Conservation (phyloP, 2,113 vertebrate species). For the Amazona guildingii region DNA sequence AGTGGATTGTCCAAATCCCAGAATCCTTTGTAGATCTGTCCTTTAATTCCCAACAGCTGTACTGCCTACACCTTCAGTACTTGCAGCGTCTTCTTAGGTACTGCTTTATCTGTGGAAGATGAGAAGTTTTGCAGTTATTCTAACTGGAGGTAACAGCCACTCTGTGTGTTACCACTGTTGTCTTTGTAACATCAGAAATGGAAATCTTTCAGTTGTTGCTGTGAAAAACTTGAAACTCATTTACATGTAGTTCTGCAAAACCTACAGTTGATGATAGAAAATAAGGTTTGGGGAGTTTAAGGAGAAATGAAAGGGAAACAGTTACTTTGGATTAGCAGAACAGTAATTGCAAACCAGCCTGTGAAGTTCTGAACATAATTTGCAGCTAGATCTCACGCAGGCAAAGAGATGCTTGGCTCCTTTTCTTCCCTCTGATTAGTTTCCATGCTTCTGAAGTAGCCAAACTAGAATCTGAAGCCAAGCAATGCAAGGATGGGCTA, state of each 20-base stretch:
- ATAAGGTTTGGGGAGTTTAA: not conserved
- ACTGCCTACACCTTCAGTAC: not conserved
- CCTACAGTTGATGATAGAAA: not conserved
- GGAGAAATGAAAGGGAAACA: not conserved
- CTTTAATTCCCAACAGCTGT: not conserved
- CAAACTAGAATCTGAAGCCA: not conserved
- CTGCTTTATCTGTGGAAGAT: not conserved
- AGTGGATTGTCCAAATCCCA: not conserved
- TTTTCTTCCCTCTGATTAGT: not conserved
- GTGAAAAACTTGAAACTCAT: not conserved
- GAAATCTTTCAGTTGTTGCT: not conserved
- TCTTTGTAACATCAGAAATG: not conserved
- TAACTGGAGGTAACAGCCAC: not conserved
- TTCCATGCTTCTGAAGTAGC: not conserved
- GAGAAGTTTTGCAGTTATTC: not conserved
- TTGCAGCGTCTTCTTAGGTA: not conserved
- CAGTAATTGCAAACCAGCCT: not conserved
- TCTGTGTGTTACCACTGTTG: not conserved
- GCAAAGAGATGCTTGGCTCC: not conserved
- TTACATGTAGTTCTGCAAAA: not conserved
- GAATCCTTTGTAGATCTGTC: not conserved
- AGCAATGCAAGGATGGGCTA: not conserved
- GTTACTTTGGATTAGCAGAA: not conserved
- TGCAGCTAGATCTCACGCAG: not conserved
- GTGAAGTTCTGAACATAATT: not conserved